A percentile compares a stretch with the other conserved stretches of the same genome.
Conservation (phyloP, 2,888 invertebrate species). For the Erebia ligea region DNA sequence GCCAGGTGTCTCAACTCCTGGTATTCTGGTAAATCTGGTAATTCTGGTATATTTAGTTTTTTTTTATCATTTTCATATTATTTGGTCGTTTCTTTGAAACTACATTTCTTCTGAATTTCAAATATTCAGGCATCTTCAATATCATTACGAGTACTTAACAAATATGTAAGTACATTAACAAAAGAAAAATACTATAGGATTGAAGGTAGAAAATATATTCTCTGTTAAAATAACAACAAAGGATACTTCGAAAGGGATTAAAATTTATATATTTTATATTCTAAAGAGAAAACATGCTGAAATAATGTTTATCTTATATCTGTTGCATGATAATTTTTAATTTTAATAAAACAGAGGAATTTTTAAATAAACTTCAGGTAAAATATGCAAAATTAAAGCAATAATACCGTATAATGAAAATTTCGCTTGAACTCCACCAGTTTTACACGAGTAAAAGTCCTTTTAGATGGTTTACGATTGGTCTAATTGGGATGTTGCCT, state of each 20-base stretch:
- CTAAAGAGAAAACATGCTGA: not conserved
- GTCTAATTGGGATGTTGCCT: no score
- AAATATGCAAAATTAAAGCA: not conserved
- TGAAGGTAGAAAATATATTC: not conserved
- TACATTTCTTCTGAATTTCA: no score
- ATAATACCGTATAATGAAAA: not conserved
- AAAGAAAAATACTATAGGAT: not conserved
- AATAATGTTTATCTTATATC: not conserved
- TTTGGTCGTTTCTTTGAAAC: no score
- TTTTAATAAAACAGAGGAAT: not conserved
- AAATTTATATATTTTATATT: not conserved
- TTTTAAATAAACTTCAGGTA: not conserved
- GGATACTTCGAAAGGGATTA: conserved; percentile 5
- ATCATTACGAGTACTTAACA: not conserved
- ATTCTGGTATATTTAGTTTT: no score
- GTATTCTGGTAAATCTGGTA: no score
- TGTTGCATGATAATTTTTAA: not conserved
- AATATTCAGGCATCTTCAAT: not conserved
- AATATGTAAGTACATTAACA: not conserved
- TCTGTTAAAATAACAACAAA: conserved; percentile 7
- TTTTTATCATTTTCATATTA: no score
- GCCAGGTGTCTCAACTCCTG: no score
- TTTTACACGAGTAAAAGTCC: no score
- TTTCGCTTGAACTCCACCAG: not conserved
- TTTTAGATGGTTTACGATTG: no score